Evolutionary conservation across 2,888 invertebrate genomes (phyloP).

Genomic region (Drosophila helvetica): DNA sequence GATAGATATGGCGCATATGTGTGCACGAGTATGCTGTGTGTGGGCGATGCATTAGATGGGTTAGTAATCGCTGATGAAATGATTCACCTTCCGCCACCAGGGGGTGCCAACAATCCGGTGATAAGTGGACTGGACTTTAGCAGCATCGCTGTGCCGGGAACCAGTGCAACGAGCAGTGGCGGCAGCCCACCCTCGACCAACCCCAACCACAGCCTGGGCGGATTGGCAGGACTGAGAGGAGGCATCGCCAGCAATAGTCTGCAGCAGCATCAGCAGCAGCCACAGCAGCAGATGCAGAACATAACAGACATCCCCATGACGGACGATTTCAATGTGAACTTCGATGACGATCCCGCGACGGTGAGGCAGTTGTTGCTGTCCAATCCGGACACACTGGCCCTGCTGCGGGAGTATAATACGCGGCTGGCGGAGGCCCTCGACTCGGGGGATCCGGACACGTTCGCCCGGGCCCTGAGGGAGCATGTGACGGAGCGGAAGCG

Average conservation of each 20-base stretch:
- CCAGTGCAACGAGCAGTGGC: constrained; percentile 39
- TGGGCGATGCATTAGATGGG: constrained; percentile 22
- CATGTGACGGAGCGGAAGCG: constrained; percentile 93
- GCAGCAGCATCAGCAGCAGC: constrained; percentile 5
- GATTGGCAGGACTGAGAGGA: background rate
- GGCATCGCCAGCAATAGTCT: constrained; percentile 7
- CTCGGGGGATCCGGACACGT: constrained; percentile 92
- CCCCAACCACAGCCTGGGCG: constrained; percentile 7
- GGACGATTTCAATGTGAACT: constrained; percentile 83
- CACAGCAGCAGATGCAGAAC: constrained; percentile 33
- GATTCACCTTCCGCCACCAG: background rate
- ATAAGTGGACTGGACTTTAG: constrained; percentile 90
- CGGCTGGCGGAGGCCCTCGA: constrained; percentile 95
- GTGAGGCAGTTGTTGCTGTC: constrained; percentile 94
- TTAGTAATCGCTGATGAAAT: background rate
- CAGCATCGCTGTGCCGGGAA: constrained; percentile 90
- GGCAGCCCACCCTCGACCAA: constrained; percentile 28
- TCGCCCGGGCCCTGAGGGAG: constrained; percentile 91
- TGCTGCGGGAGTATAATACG: constrained; percentile 97
- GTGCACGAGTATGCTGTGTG: constrained; percentile 20
- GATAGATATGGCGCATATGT: background rate
- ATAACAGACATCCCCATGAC: constrained; percentile 64
- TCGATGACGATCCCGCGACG: constrained; percentile 92
- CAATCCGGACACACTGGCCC: constrained; percentile 95
- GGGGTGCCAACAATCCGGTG: constrained; percentile 41